Evolutionary conservation across 2,113 vertebrate species (phyloP).

Genomic region (Neoarius graeffei): DNA sequence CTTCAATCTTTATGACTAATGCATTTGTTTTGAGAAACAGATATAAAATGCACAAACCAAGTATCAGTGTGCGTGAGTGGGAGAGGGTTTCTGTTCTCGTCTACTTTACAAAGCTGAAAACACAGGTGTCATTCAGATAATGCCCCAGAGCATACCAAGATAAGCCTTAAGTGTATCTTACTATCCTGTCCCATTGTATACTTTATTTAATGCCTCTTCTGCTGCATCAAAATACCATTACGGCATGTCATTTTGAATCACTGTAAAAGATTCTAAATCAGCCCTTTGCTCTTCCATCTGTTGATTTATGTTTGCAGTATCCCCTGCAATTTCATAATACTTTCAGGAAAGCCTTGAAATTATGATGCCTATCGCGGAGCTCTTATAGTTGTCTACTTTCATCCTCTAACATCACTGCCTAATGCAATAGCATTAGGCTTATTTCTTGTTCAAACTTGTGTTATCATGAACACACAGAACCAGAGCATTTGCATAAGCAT

Average conservation of each 20-base stretch:
- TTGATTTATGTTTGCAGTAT: constrained; percentile 64
- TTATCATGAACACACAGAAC: constrained; percentile 61
- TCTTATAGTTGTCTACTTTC: constrained; percentile 55
- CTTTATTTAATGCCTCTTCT: constrained; percentile 54
- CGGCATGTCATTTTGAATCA: constrained; percentile 62
- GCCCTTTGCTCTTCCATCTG: constrained; percentile 63
- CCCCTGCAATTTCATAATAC: constrained; percentile 62
- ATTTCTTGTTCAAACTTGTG: constrained; percentile 67
- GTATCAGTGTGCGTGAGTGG: constrained; percentile 41
- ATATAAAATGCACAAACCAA: constrained; percentile 38
- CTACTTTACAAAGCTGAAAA: constrained; percentile 41
- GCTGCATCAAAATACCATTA: constrained; percentile 72
- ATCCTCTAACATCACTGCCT: constrained; percentile 59
- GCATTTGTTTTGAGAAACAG: constrained; percentile 30
- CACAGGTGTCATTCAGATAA: constrained; percentile 50
- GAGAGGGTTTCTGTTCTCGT: constrained; percentile 15
- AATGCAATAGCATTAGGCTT: constrained; percentile 62
- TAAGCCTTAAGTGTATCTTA: constrained; percentile 53
- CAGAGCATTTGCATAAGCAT: constrained; percentile 65
- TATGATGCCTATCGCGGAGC: constrained; percentile 57
- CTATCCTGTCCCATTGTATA: constrained; percentile 55
- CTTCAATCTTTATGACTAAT: constrained; percentile 52
- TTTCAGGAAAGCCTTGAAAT: constrained; percentile 48
- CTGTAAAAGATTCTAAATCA: constrained; percentile 65
- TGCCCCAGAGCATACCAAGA: constrained; percentile 55